Conservation (phyloP, 2,113 vertebrate genomes). For the Felis chaus region DNA sequence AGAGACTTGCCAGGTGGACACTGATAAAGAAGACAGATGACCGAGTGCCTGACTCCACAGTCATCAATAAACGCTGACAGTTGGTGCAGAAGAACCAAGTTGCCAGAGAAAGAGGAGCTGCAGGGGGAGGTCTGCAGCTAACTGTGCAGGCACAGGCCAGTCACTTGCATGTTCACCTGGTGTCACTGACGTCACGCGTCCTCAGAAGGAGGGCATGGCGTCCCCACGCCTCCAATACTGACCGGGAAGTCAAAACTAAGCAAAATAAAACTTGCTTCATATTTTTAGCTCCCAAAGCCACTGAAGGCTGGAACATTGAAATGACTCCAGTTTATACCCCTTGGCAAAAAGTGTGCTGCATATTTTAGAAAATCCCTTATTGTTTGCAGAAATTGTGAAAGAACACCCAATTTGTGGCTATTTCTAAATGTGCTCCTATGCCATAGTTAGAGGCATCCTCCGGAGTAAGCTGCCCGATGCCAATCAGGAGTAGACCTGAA, state of each 20-base stretch:
- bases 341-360: not conserved
- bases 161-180: not conserved
- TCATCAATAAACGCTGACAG: not conserved
- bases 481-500: not conserved
- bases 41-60: not conserved
- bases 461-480: not conserved
- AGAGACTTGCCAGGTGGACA: not conserved
- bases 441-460: not conserved
- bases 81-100: not conserved
- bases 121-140: fast-evolving
- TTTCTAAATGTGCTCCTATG: not conserved
- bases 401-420: not conserved
- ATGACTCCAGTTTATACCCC: not conserved
- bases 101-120: not conserved
- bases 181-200: fast-evolving
- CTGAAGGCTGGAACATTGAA: not conserved
- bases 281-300: not conserved
- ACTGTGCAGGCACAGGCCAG: fast-evolving
- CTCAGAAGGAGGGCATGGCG: not conserved
- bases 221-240: not conserved
- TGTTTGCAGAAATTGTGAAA: slow-evolving; percentile 17
- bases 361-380: not conserved
- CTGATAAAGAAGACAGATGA: not conserved
- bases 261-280: not conserved
- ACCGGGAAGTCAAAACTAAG: not conserved